Base-by-base conservation (phyloP, 2,797 vertebrate species). In the Eurystomus glaucurus region DNA sequence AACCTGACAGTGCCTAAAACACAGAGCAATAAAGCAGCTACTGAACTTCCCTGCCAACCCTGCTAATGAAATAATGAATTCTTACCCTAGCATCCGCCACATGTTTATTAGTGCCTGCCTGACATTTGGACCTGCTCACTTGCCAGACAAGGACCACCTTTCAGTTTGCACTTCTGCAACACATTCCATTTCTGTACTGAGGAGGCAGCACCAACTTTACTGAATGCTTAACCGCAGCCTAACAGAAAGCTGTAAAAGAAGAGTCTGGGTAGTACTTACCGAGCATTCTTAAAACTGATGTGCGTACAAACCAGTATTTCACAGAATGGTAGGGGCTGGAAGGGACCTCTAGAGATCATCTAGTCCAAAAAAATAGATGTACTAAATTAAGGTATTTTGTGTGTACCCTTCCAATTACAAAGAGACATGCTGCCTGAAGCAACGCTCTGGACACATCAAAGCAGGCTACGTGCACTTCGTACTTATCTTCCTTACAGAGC, bases 81-180 rank as follows among this genome's bases (percentile, higher is more conserved):
- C 19, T 41, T 75, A 29, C 18, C 58, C 45, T 25, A 11, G 22
- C 5, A 5, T 57, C 45, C 43, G 43, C 9, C 55, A 50, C 23
- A 20, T 62, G 9, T 15, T 28, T 54, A 17, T 10, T 68, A 26
- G 45, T n/a, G 79, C 62, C 74, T 37, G 37, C 16, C 41, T 22
- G 28, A 55, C 22, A 72, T 45, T 51, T 6, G 51, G 29, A 37
- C 15, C n/a, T 5, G 5, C 15, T 71, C 10, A 2, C 61, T 55
- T 39, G 54, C 51, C 1, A 4, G 35, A 46, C 48, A 29, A 46
- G 46, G 70, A 39, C 6, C 6, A 11, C 14, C 17, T 45, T 52
- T 81, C 3, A 0, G 18, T 72, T 37, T 41, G 37, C 0, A 0
- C 13, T 84, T 86, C 14, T 60, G 22, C 20, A 7, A 55, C 0